phyloP scores from a whole-genome alignment of 2,888 invertebrate genomes.

The Autographa gamma region DNA sequence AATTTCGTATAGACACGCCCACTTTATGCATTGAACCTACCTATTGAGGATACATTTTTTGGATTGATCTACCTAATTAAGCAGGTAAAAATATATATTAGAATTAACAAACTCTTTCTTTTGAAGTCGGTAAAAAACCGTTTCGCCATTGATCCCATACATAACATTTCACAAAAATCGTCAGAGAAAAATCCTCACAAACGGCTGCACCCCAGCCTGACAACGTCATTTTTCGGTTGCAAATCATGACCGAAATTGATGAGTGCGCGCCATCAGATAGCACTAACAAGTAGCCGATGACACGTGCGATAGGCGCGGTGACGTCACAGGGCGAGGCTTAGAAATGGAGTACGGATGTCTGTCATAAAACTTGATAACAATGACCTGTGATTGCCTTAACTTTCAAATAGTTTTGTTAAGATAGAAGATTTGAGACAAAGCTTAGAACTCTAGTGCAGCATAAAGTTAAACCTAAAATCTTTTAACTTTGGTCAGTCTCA shows the following conservation, averaged over 20 bases:
- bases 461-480: too few relatives aligned
- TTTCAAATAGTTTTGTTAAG: neutral
- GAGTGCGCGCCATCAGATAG: slow-evolving; percentile 59
- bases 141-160: too few relatives aligned
- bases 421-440: too few relatives aligned
- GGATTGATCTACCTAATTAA: too few relatives aligned
- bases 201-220: slow-evolving; percentile 27
- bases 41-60: too few relatives aligned
- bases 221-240: slow-evolving; percentile 58
- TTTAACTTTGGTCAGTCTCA: too few relatives aligned
- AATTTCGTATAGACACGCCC: too few relatives aligned
- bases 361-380: slow-evolving; percentile 8
- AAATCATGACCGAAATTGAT: slow-evolving; percentile 64
- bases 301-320: slow-evolving; percentile 55
- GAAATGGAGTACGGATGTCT: slow-evolving; percentile 40
- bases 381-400: neutral
- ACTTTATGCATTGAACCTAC: too few relatives aligned
- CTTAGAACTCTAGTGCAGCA: too few relatives aligned
- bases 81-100: too few relatives aligned
- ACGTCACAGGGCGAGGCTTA: slow-evolving; percentile 60
- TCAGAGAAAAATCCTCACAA: neutral
- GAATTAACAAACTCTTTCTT: too few relatives aligned
- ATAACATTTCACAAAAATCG: neutral
- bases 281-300: slow-evolving; percentile 64
- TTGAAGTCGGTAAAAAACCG: too few relatives aligned